phyloP scores from a whole-genome alignment of 2,113 vertebrate species.

The Ifrita kowaldi region DNA sequence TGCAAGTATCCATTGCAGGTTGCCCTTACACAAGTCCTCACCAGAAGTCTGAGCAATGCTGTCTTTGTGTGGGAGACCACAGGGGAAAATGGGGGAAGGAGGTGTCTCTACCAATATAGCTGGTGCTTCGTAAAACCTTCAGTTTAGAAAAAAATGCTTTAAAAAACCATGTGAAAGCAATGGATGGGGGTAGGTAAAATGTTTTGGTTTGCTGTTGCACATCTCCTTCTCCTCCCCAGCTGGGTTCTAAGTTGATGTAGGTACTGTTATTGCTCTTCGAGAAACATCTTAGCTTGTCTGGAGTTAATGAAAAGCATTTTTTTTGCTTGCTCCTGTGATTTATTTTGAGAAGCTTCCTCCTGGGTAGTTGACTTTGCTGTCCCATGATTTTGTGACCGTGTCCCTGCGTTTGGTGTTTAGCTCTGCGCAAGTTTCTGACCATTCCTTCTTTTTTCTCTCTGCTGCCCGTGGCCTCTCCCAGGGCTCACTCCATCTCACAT shows the following conservation, averaged over 20 bases:
- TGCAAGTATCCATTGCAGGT: not conserved
- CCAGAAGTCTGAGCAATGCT: not conserved
- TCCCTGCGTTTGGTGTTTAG: not conserved
- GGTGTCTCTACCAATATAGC: not conserved
- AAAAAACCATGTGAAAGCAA: not conserved
- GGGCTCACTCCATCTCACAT: conserved; percentile 93
- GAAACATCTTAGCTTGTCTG: not conserved
- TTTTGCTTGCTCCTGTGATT: not conserved
- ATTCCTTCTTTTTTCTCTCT: conserved; percentile 41
- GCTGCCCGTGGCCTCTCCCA: conserved; percentile 76
- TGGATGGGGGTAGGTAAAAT: not conserved
- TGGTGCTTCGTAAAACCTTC: not conserved
- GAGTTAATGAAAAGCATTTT: not conserved
- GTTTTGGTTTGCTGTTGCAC: not conserved
- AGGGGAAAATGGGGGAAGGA: not conserved
- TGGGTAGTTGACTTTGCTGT: not conserved
- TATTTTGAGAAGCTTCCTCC: not conserved
- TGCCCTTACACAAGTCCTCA: not conserved
- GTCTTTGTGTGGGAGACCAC: not conserved
- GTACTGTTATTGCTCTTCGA: not conserved
- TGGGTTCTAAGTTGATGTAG: not conserved
- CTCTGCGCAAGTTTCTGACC: conserved; percentile 1
- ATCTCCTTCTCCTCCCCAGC: not conserved
- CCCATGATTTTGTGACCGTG: not conserved
- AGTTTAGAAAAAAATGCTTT: not conserved